Evolutionary conservation across 2,888 invertebrate species (phyloP).

Genomic region (Tenthredo mesomela): DNA sequence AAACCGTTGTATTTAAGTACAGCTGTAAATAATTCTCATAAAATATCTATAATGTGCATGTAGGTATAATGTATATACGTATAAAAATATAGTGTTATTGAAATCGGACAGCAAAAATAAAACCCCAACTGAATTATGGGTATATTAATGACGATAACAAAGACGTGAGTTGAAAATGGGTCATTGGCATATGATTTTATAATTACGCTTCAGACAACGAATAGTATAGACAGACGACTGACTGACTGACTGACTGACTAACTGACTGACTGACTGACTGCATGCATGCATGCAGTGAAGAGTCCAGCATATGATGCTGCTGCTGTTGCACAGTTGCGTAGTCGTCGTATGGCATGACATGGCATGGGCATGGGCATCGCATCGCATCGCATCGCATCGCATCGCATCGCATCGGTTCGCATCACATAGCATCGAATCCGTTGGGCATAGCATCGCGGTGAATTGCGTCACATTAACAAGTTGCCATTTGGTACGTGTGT

Average conservation of each 20-base stretch:
- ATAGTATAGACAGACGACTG: slow-evolving; percentile 21
- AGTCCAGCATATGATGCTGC: background rate
- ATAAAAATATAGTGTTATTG: slow-evolving; percentile 3
- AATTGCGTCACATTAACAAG: slow-evolving; percentile 23
- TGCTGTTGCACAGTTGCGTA: background rate
- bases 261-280: no score
- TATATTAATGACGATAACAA: background rate
- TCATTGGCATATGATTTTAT: slow-evolving; percentile 70
- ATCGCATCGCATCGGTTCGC: background rate
- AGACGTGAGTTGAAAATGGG: slow-evolving; percentile 60
- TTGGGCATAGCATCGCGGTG: background rate
- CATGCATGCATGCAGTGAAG: background rate
- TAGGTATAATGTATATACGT: no score
- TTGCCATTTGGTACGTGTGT: background rate
- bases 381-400: background rate
- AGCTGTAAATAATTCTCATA: background rate
- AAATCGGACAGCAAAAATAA: background rate
- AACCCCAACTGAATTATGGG: background rate
- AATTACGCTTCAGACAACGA: slow-evolving; percentile 71
- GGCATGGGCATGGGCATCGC: background rate
- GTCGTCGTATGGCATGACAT: background rate
- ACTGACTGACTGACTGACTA: no score
- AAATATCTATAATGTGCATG: background rate
- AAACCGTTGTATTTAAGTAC: background rate
- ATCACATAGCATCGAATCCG: background rate